These are phyloP conservation scores for Petroica traversi DNA, from an alignment of 2,113 vertebrate genomes.

Conservation along the genomic window DNA sequence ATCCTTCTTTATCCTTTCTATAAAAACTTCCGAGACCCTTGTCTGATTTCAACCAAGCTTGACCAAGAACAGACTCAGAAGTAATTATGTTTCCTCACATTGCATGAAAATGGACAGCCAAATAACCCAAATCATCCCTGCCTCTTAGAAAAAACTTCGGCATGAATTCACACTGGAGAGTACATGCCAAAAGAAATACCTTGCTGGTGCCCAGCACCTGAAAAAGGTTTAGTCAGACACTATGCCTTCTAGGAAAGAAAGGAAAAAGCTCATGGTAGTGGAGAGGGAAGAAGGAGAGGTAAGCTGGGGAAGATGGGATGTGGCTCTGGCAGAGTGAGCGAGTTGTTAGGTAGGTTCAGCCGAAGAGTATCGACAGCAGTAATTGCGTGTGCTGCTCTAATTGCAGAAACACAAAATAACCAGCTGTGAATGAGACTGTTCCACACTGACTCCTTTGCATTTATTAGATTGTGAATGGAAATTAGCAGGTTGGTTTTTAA, in stretches of 20 bases:
- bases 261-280: not conserved
- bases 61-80: not conserved
- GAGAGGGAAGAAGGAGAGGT: not conserved
- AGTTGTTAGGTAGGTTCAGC: conserved; percentile 30
- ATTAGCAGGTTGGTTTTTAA: conserved; percentile 37
- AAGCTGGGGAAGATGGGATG: not conserved
- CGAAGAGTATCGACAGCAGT: conserved; percentile 34
- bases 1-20: not conserved
- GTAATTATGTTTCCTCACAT: not conserved
- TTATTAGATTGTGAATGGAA: conserved; percentile 46
- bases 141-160: not conserved
- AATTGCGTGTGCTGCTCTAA: not conserved
- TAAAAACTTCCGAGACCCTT: not conserved
- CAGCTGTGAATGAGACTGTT: conserved; percentile 43
- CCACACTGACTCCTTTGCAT: conserved; percentile 13
- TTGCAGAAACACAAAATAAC: conserved; percentile 33
- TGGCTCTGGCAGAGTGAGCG: not conserved
- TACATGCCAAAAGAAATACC: not conserved
- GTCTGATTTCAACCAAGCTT: not conserved
- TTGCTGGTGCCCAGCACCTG: not conserved
- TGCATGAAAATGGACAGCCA: not conserved
- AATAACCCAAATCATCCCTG: not conserved
- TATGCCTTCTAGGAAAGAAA: not conserved
- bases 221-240: not conserved
- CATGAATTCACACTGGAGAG: not conserved